Evolutionary conservation across 2,888 invertebrate species (phyloP), one percentile per base, ranked within the genome.

Genomic region (Euspilapteryx auroguttella): DNA sequence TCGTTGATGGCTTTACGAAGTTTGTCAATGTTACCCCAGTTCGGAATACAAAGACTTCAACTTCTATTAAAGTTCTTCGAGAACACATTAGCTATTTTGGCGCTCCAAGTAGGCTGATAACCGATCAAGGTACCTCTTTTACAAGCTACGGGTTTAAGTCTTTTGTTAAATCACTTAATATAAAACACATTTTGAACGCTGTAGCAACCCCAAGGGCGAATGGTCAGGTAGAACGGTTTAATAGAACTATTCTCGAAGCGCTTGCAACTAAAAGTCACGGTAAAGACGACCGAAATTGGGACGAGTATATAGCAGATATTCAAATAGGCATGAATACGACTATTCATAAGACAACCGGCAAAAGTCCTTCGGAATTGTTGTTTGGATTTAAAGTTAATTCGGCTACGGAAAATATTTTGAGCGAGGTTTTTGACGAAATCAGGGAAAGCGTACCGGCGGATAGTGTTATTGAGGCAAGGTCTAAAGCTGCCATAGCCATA

Each of bases 1-100:
- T 41, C 1, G 20, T 40, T 2, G 40, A 40, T 17, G 27, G 28
- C 0, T 40, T 40, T 17, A 36, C 40, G 1, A 43, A 41, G 27
- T 42, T 28, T 23, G 21, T 36, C 1, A 34, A 30, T 28, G 28
- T 38, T 4, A 35, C 24, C 3, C 25, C 43, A 1, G 40, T 40
- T 1, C 21, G 23, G 6, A 36, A 33, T 27, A 40, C 39, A 2
- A 41, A 38, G 31, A 28, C 42, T 1, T 1, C n/a, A 2, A 32
- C 34, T 2, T 34, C 31, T 2, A 30, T 41, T 1, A 34, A 28
- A 14, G 32, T 35, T 1, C 9, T 39, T 3, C 35, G 32, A 26
- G 30, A 39, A 0, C 32, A 34, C 13, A 31, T 42, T 7, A 35
- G 39, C 21, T 34, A 28, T 11, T 42, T 40, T 31, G 40, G 39